phyloP scores from a whole-genome alignment of 2,113 vertebrate species.

The Camelus dromedarius region DNA sequence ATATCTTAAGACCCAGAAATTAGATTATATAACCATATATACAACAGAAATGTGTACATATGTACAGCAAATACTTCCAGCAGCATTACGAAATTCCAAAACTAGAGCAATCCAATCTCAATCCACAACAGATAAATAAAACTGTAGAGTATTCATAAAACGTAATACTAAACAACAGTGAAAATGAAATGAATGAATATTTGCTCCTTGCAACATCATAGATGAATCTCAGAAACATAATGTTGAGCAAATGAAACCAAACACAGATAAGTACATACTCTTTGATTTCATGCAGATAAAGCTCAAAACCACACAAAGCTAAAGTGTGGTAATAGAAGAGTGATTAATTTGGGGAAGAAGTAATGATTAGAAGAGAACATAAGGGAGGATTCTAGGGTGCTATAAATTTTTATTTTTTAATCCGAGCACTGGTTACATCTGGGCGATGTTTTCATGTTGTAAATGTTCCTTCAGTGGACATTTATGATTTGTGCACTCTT shows the following conservation, averaged over 20 bases:
- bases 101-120: not conserved
- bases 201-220: not conserved
- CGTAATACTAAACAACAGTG: not conserved
- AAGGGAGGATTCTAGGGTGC: not conserved
- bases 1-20: not conserved
- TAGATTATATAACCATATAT: not conserved
- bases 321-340: not conserved
- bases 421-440: not conserved
- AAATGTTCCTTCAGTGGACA: not conserved
- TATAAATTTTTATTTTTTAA: constrained; percentile 27
- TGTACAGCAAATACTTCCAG: not conserved
- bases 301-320: not conserved
- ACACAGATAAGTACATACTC: not conserved
- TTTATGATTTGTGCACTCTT: not conserved
- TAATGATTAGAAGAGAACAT: not conserved
- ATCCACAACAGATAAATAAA: not conserved
- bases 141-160: not conserved
- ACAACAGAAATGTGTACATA: not conserved
- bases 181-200: constrained; percentile 4
- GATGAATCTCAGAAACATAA: constrained; percentile 27
- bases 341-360: not conserved
- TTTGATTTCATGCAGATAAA: not conserved
- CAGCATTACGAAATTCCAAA: not conserved
- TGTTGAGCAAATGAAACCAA: not conserved
- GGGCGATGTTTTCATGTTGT: not conserved